Evolutionary conservation across 92 coral and sea anemone species (phyloP).

Genomic region (Epizoanthus stellaris): DNA sequence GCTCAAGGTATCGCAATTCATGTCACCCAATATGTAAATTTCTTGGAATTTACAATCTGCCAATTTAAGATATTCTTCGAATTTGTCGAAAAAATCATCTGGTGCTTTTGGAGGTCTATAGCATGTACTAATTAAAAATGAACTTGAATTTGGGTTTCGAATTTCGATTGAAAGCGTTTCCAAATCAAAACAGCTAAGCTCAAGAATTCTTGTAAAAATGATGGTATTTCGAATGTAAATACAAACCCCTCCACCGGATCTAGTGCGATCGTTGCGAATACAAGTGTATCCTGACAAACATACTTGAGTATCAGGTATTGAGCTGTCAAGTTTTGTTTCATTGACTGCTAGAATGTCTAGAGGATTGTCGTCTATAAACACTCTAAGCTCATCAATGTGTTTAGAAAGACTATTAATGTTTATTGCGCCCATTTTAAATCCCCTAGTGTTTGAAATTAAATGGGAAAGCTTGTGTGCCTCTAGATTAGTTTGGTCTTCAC

Average conservation of each 20-base stretch:
- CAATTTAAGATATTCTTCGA: conserved; percentile 28
- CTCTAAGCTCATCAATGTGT: conserved; percentile 24
- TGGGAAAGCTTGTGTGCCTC: background rate
- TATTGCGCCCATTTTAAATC: conserved; percentile 28
- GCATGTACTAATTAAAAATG: conserved; percentile 37
- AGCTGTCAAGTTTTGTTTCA: conserved; percentile 36
- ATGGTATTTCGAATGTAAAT: conserved; percentile 33
- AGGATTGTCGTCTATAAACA: conserved; percentile 13
- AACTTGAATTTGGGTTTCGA: conserved; percentile 36
- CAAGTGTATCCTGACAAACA: conserved; percentile 34
- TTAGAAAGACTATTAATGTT: conserved; percentile 23
- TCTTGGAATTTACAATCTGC: conserved; percentile 26
- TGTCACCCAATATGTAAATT: conserved; percentile 44
- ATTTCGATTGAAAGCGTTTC: conserved; percentile 44
- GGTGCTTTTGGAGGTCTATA: conserved; percentile 47
- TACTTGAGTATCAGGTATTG: conserved; percentile 1
- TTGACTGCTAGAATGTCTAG: conserved; percentile 28
- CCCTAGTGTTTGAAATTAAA: conserved; percentile 16
- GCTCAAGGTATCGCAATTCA: conserved; percentile 30
- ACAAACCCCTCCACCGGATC: conserved; percentile 39
- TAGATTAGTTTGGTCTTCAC: background rate
- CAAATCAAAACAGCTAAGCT: conserved; percentile 18
- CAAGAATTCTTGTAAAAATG: conserved; percentile 28
- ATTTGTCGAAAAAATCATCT: conserved; percentile 33
- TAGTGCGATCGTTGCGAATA: conserved; percentile 37